Evolutionary conservation across 2,888 invertebrate genomes (phyloP).

Genomic region (Epistrophe grossulariae): DNA sequence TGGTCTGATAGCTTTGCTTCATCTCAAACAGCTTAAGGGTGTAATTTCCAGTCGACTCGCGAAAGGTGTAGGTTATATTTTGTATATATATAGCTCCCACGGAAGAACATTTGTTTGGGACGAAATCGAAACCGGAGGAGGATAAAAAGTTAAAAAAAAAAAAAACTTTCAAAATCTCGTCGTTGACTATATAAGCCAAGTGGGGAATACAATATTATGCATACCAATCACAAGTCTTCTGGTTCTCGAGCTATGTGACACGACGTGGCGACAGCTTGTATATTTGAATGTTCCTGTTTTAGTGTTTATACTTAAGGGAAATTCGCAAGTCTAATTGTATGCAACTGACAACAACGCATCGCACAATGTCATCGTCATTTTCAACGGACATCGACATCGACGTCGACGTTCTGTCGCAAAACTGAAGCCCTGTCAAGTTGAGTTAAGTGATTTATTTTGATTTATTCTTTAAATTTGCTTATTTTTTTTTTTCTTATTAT

Average conservation of each 20-base stretch:
- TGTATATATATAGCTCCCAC: slow-evolving; percentile 12
- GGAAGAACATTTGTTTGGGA: slow-evolving; percentile 12
- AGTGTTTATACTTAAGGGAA: slow-evolving; percentile 64
- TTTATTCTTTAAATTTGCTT: slow-evolving; percentile 63
- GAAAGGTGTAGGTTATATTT: slow-evolving; percentile 36
- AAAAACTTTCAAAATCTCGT: slow-evolving; percentile 20
- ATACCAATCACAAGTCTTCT: slow-evolving; percentile 42
- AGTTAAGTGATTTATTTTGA: slow-evolving; percentile 69
- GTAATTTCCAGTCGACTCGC: slow-evolving; percentile 30
- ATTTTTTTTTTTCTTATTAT: slow-evolving; percentile 1
- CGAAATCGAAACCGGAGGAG: neutral
- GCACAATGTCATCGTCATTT: slow-evolving; percentile 13
- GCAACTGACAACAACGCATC: slow-evolving; percentile 44
- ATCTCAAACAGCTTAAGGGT: slow-evolving; percentile 54
- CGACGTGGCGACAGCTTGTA: slow-evolving; percentile 27
- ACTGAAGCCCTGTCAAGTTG: slow-evolving; percentile 25
- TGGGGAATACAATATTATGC: slow-evolving; percentile 67
- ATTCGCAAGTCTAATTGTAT: slow-evolving; percentile 68
- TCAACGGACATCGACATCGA: slow-evolving; percentile 14
- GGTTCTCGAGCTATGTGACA: neutral
- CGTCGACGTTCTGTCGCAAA: slow-evolving; percentile 17
- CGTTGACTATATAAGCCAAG: slow-evolving; percentile 9
- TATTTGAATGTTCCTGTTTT: slow-evolving; percentile 61
- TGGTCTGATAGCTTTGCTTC: neutral
- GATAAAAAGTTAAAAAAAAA: neutral